Conservation (phyloP, 1,140 invertebrate genomes). For the Drosophila ohnishii region DNA sequence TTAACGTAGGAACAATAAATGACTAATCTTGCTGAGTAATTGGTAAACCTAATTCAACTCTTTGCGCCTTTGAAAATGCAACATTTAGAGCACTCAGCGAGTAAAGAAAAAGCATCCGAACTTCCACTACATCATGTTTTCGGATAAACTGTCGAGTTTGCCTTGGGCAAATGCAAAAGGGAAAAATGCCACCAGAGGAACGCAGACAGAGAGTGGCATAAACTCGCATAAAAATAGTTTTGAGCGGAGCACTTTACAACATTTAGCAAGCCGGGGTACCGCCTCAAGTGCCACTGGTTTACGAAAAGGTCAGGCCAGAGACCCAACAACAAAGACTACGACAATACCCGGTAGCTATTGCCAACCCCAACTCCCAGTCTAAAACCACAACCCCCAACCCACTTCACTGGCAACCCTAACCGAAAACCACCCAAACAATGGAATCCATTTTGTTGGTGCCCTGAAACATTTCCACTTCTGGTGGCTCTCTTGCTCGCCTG, state of each 20-base stretch:
- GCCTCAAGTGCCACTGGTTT: constrained; percentile 51
- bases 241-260: constrained; percentile 39
- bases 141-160: constrained; percentile 18
- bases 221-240: constrained; percentile 45
- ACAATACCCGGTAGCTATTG: constrained; percentile 8
- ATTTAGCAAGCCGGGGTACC: constrained; percentile 27
- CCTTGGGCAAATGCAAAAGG: constrained; percentile 18
- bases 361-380: neutral
- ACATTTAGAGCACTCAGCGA: neutral
- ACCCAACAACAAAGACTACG: constrained; percentile 17
- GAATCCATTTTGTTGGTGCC: constrained; percentile 49
- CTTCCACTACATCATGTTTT: neutral
- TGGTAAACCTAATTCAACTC: too few species aligned
- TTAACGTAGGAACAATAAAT: neutral
- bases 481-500: constrained; percentile 23
- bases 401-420: constrained; percentile 20
- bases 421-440: constrained; percentile 53
- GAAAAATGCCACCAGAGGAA: constrained; percentile 20
- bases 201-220: constrained; percentile 17
- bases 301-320: constrained; percentile 35
- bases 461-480: constrained; percentile 50
- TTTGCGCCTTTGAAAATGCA: too few species aligned
- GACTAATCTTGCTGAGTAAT: neutral
- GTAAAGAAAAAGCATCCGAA: neutral
- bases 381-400: constrained; percentile 25